Evolutionary conservation across 1,140 invertebrate species (phyloP).

Genomic region (Periplaneta americana): DNA sequence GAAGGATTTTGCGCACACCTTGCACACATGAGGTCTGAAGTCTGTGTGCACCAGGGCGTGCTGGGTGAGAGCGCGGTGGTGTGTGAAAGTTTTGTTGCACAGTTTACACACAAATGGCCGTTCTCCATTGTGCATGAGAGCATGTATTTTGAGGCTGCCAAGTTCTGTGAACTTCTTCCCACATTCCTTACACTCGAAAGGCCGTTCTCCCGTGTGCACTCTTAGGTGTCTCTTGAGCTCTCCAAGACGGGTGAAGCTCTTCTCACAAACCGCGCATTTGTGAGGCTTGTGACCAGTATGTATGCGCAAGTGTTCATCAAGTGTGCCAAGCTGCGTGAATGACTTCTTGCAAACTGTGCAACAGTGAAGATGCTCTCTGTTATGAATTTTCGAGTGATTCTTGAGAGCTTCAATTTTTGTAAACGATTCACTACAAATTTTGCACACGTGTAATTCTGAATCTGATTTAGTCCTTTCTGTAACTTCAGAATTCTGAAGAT

Average conservation of each 20-base stretch:
- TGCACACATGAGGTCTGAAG: constrained; percentile 39
- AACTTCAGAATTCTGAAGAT: too few species aligned
- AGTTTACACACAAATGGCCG: constrained; percentile 56
- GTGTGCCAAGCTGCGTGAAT: constrained; percentile 34
- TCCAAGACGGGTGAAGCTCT: constrained; percentile 43
- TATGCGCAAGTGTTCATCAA: constrained; percentile 49
- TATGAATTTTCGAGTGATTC: too few species aligned
- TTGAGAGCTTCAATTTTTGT: too few species aligned
- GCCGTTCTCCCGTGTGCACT: too few species aligned
- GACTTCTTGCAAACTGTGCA: constrained; percentile 51
- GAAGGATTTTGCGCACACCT: constrained; percentile 55
- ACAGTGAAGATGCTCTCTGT: constrained; percentile 64
- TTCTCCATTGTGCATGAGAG: too few species aligned
- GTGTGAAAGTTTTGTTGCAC: constrained; percentile 61
- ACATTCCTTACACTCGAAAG: too few species aligned
- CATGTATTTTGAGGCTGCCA: too few species aligned
- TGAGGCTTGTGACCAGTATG: constrained; percentile 62
- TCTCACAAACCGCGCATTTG: constrained; percentile 41
- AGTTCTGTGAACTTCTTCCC: too few species aligned
- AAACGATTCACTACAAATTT: too few species aligned
- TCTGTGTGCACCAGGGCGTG: constrained; percentile 43
- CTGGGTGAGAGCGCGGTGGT: constrained; percentile 58
- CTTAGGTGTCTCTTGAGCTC: too few species aligned
- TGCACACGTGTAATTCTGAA: too few species aligned
- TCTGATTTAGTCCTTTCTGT: too few species aligned